Base-by-base conservation (phyloP, 2,113 vertebrate species). In the Lates calcarifer region DNA sequence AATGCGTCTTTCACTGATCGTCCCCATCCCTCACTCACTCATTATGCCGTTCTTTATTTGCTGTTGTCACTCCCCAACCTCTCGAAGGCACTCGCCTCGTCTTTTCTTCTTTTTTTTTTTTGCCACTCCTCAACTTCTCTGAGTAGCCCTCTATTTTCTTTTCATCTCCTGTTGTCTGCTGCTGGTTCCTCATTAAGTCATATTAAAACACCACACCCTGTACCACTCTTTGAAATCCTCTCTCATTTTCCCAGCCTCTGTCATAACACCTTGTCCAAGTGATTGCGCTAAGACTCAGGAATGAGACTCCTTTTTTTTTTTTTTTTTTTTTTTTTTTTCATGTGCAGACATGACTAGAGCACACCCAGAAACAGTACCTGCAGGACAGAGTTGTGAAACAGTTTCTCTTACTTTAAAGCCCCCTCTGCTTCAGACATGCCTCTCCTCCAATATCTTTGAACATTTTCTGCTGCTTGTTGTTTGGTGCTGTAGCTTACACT, bases 271-370 rank as follows among this genome's bases (percentile, higher is more conserved):
- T 56, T 47, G 88, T 86, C 71, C 55, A 53, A 74, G 77, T 57
- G 84, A 83, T 90, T 79, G 83, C 72, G 35, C 57, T 65, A 77
- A 86, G 80, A 55, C 81, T 84, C 81, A 72, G 90, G 89, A 93
- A 89, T 91, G 69, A 71, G 37, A 22, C n/a, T 24, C 9, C 22
- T n/a, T 47, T 47, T 47, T 39, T 47, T 47, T 45, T 58, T n/a
- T 15, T 9, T 85, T 84, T n/a, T 47, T 47, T 47, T 39, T 47
- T 47, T 45, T 58, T n/a, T 15, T 9, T 85, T 84, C 88, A 5
- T 92, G 93, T 91, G 20, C 43, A 69, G 90, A 92, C 93, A 89
- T 12, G 93, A 84, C 77, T 61, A 33, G 22, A 71, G 41, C 86
- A 83, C 91, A 74, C 90, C 87, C 83, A 82, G 69, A 41, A 61